Evolutionary conservation across 2,113 vertebrate species (phyloP).

Genomic region (Pan troglodytes): NHGRI_mPanTro3-v2.1_pri NC_072410.2:89519501-89520000

Average conservation of each 20-base stretch:
- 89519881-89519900: neutral
- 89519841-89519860: neutral
- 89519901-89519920: neutral
- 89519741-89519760: neutral
- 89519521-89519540: too few relatives aligned
- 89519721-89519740: neutral
- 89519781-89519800: neutral
- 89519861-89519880: neutral
- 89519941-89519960: neutral
- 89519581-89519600: too few relatives aligned
- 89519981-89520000: conserved; percentile 83
- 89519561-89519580: too few relatives aligned
- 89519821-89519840: neutral
- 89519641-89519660: neutral
- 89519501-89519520: too few relatives aligned
- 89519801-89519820: neutral
- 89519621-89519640: neutral
- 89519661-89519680: neutral
- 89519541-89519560: too few relatives aligned
- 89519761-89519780: neutral
- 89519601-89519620: neutral
- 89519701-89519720: neutral
- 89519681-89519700: neutral
- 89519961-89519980: neutral
- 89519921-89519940: neutral